These are phyloP conservation scores for Octonoba sinensis DNA, from an alignment of 2,888 invertebrate species.

Conservation along the genomic window DNA sequence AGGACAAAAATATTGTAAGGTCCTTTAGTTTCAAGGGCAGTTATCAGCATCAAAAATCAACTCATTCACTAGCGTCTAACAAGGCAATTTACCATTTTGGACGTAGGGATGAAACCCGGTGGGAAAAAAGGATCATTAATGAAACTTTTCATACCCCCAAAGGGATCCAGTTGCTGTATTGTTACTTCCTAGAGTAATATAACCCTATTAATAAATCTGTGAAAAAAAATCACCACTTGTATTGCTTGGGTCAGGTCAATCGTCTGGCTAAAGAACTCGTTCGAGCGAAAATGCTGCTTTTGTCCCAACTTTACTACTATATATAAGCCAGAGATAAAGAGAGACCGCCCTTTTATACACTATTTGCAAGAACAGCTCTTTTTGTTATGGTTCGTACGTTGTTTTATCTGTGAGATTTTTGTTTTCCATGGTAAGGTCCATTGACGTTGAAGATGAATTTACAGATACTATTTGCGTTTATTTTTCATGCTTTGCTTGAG, in stretches of 20 bases:
- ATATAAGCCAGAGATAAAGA: too few relatives aligned
- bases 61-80: too few relatives aligned
- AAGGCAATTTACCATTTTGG: too few relatives aligned
- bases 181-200: slow-evolving; percentile 36
- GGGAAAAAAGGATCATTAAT: too few relatives aligned
- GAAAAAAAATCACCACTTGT: slow-evolving; percentile 36
- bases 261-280: slow-evolving; percentile 31
- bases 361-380: slow-evolving; percentile 14
- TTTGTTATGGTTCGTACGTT: slow-evolving; percentile 14
- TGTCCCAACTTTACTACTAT: slow-evolving; percentile 20
- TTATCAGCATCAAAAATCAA: too few relatives aligned
- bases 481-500: slow-evolving; percentile 32
- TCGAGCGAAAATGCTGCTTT: slow-evolving; percentile 38
- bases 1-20: not conserved
- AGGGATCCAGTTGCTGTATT: too few relatives aligned
- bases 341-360: too few relatives aligned
- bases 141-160: too few relatives aligned
- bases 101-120: too few relatives aligned
- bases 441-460: slow-evolving; percentile 34
- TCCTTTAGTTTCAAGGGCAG: too few relatives aligned
- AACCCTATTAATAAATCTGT: slow-evolving; percentile 47
- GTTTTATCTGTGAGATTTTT: slow-evolving; percentile 20
- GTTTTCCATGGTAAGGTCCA: slow-evolving; percentile 23
- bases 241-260: slow-evolving; percentile 49
- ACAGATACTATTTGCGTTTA: slow-evolving; percentile 24